Base-by-base conservation (phyloP, 2,797 vertebrate species). In the Chromis chromis region DNA sequence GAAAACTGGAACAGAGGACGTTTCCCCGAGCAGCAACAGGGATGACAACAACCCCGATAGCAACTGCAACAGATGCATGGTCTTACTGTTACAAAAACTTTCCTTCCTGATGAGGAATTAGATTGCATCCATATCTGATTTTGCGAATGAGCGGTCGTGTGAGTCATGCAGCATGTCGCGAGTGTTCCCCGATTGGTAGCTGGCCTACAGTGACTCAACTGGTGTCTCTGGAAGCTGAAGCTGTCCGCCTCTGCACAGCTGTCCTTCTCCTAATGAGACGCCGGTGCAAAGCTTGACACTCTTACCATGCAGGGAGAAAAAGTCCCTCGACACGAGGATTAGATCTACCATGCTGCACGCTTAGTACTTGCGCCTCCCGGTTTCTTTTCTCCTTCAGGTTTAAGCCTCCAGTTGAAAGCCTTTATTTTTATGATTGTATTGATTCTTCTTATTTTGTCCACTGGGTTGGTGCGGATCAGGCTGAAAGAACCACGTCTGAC, bases 181-280 rank as follows among this genome's bases (percentile, higher is more conserved):
- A 76, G 75, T 64, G 74, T 76, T 83, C 70, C 76, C 77, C 14
- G 52, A 60, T 74, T 76, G 82, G 69, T 70, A 25, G 19, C 31
- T 75, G 73, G 53, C 80, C 75, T 52, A 65, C 60, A 73, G 70
- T 82, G 90, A 89, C 46, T 90, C 82, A 86, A 81, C 75, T 53
- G 52, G 82, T 70, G 84, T 84, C 84, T 85, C 71, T 84, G 85
- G 83, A 84, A 88, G 87, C 78, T 25, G 25, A 87, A 85, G 74
- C 81, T 90, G 86, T 89, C 90, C 83, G 83, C 90, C 86, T 84
- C 87, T 89, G 89, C 88, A 76, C 85, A 92, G 85, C 89, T 92
- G 90, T 87, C 85, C 84, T 78, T 77, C 33, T 79, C 36, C 84
- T 91, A 91, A 93, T 91, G 88, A 92, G 88, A 88, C 53, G 55